Evolutionary conservation across 2,113 vertebrate genomes (phyloP), one percentile per base, ranked within the genome.

Genomic region (Aptenodytes patagonicus): DNA sequence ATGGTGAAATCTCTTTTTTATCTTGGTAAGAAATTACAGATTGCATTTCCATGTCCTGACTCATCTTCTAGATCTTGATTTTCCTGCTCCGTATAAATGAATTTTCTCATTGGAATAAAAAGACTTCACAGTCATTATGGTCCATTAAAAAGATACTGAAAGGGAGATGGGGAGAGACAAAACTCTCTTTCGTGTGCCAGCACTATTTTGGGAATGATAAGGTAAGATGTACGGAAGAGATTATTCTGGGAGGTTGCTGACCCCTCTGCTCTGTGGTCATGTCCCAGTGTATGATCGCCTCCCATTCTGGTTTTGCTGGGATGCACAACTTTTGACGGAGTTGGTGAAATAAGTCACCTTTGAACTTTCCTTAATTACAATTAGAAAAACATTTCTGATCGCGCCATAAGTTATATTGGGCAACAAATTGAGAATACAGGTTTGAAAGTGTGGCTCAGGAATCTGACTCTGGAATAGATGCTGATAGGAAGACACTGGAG

Each of bases 241-340:
- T 29, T 70, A 17, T 69, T 73, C 8, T 46, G 19, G 6, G 25
- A 81, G 6, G 3, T 46, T 71, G 11, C 6, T 76, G 19, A 62
- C 4, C 5, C 1, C 2, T 72, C 36, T 68, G 13, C 14, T 71
- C 32, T 13, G 2, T 70, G 32, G 7, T 68, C 12, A 25, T 42
- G 10, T 17, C 22, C 17, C 28, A n/a, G 4, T 4, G 2, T 60
- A 20, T 28, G 11, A 38, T 13, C 19, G 17, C 1, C 1, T 75
- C 32, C 11, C 3, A 32, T 29, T 38, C 25, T 26, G 6, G 8
- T 68, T 80, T 86, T 72, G 5, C 11, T 49, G 3, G 2, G 4
- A 58, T 58, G 13, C 6, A 22, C 11, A 90, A 4, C 14, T n/a
- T 40, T 58, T 71, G 25, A 34, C 16, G 12, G 7, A 1, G 4